These are phyloP conservation scores for Magallana ariakensis DNA, from an alignment of 1,140 invertebrate species.

Conservation along the genomic window DNA sequence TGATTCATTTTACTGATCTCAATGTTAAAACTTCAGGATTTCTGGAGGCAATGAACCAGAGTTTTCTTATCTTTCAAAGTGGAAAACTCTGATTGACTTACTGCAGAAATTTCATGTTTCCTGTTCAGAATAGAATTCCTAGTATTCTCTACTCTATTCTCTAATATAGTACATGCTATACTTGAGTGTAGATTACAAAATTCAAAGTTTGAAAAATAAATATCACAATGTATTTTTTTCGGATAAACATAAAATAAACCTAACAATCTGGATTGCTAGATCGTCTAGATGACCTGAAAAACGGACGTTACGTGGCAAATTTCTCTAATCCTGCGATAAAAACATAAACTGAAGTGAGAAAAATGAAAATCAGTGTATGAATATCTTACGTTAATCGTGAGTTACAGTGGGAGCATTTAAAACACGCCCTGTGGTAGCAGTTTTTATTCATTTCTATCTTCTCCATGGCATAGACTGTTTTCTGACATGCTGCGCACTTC, in stretches of 20 bases:
- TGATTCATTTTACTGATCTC: not conserved
- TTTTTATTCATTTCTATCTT: conserved; percentile 88
- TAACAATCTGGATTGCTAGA: no score
- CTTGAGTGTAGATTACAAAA: no score
- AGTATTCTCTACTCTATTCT: no score
- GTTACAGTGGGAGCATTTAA: conserved; percentile 89
- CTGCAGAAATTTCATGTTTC: no score
- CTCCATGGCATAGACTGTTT: conserved; percentile 89
- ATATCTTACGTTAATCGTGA: conserved; percentile 86
- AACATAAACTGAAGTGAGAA: conserved; percentile 8
- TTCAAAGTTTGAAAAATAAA: no score
- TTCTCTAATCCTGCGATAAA: not conserved
- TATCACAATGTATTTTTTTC: no score
- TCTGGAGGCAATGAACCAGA: not conserved
- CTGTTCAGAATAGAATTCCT: no score
- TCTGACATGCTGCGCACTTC: conserved; percentile 86
- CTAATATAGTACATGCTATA: no score
- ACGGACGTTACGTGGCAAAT: not conserved
- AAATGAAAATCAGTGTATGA: conserved; percentile 19
- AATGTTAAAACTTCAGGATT: not conserved
- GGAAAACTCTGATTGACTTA: not conserved
- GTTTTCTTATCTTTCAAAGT: not conserved
- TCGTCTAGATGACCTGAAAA: not conserved
- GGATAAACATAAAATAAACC: no score
- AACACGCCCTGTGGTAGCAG: conserved; percentile 89